A percentile compares a stretch with the other conserved stretches of the same genome.
Evolutionary conservation across 1,140 invertebrate species (phyloP).

Genomic region (Paraescarpia echinospica): DNA sequence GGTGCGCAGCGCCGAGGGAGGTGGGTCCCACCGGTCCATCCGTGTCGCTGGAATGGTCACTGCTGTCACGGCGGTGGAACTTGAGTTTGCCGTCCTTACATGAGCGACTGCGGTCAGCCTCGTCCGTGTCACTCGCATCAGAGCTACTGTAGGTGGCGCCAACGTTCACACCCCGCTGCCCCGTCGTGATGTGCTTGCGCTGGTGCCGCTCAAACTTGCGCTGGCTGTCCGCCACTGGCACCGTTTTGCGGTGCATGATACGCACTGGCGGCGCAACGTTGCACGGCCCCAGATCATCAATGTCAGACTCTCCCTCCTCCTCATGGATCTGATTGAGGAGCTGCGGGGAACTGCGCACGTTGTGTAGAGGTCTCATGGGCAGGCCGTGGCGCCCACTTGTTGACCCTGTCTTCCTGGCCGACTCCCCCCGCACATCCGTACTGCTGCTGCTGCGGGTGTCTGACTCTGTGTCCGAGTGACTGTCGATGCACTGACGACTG

Average conservation of each 20-base stretch:
- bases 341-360: slow-evolving; percentile 65
- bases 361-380: slow-evolving; percentile 57
- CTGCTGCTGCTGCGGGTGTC: slow-evolving; percentile 11
- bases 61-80: slow-evolving; percentile 52
- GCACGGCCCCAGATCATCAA: slow-evolving; percentile 38
- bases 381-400: slow-evolving; percentile 33
- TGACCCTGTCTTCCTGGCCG: background rate
- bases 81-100: slow-evolving; percentile 71
- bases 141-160: slow-evolving; percentile 82
- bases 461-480: slow-evolving; percentile 9
- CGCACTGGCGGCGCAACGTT: background rate
- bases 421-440: background rate
- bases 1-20: slow-evolving; percentile 30
- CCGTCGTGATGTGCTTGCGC: slow-evolving; percentile 70
- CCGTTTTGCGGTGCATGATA: background rate
- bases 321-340: slow-evolving; percentile 72
- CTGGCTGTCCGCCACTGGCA: slow-evolving; percentile 44
- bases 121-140: slow-evolving; percentile 83
- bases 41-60: slow-evolving; percentile 58
- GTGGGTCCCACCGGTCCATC: slow-evolving; percentile 36
- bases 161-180: slow-evolving; percentile 66
- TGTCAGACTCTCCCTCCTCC: slow-evolving; percentile 66
- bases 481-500: background rate
- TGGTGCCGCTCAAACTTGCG: slow-evolving; percentile 66
- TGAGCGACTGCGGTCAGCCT: slow-evolving; percentile 79